A percentile compares a stretch with the other conserved stretches of the same genome.
Conservation (phyloP, 2,888 invertebrate species). For the Cheilosia variabilis region DNA sequence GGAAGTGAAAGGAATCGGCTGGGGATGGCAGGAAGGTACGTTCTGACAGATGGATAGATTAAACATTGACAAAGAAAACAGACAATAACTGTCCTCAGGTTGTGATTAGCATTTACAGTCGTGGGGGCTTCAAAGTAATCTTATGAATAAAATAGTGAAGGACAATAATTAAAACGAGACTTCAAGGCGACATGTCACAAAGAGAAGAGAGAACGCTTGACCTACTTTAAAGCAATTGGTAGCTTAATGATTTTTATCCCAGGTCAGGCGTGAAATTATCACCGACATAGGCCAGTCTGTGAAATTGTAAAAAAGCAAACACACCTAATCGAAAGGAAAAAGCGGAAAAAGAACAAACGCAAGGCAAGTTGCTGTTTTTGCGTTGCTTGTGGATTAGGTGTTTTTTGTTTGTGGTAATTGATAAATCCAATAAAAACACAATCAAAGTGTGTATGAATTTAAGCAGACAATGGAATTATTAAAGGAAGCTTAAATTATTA, state of each 20-base stretch:
- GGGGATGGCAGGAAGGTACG: neutral
- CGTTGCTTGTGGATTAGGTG: neutral
- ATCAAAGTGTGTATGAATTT: no score
- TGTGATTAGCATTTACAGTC: constrained; percentile 12
- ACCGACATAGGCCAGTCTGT: no score
- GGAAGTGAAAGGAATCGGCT: constrained; percentile 13
- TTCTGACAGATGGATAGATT: constrained; percentile 31
- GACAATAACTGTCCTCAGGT: neutral
- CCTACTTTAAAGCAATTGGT: constrained; percentile 8
- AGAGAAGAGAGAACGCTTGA: constrained; percentile 6
- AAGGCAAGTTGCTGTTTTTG: neutral
- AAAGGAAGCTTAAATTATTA: no score
- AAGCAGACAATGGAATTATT: no score
- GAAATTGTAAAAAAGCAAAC: no score
- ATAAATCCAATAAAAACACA: no score
- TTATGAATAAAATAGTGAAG: neutral
- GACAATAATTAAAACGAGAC: neutral
- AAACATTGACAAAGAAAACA: constrained; percentile 9
- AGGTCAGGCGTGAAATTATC: no score
- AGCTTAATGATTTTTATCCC: neutral
- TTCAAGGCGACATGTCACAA: constrained; percentile 6
- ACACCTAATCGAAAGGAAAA: no score
- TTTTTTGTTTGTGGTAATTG: neutral
- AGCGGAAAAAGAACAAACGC: no score
- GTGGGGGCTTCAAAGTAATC: neutral